phyloP scores from a whole-genome alignment of 2,113 vertebrate species.

The Vicugna pacos region DNA sequence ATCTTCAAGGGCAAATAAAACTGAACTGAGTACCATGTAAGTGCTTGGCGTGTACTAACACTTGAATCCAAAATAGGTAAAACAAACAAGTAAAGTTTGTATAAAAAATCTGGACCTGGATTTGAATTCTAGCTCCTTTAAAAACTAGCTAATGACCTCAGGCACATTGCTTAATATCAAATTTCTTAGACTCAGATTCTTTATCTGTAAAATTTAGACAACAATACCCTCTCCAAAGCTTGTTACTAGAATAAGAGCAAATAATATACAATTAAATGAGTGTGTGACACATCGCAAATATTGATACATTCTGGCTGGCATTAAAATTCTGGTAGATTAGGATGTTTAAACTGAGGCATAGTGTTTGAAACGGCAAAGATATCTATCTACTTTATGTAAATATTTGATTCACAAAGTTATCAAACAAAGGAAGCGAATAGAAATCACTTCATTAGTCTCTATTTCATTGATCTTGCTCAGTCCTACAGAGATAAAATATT shows the following conservation, averaged over 20 bases:
- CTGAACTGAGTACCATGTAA: neutral
- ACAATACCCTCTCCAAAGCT: neutral
- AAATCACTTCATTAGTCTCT: neutral
- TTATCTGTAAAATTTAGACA: neutral
- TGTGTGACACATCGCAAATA: neutral
- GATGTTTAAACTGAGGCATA: neutral
- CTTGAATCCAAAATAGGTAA: neutral
- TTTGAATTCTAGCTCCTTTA: neutral
- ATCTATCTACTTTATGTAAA: neutral
- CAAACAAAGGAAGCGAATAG: neutral
- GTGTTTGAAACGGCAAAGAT: neutral
- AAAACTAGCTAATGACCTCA: neutral
- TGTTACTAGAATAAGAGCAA: neutral
- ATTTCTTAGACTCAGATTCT: neutral
- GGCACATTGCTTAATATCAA: neutral
- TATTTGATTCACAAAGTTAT: neutral
- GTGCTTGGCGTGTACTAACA: neutral
- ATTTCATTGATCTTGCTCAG: neutral
- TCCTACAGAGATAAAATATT: neutral
- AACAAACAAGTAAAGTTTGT: neutral
- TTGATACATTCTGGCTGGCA: neutral
- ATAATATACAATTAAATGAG: neutral
- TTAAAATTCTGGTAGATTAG: neutral
- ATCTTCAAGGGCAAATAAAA: slow-evolving; percentile 20
- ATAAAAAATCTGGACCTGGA: neutral